Conservation (phyloP, 2,888 invertebrate species). For the Cecidostiba fungosa region DNA sequence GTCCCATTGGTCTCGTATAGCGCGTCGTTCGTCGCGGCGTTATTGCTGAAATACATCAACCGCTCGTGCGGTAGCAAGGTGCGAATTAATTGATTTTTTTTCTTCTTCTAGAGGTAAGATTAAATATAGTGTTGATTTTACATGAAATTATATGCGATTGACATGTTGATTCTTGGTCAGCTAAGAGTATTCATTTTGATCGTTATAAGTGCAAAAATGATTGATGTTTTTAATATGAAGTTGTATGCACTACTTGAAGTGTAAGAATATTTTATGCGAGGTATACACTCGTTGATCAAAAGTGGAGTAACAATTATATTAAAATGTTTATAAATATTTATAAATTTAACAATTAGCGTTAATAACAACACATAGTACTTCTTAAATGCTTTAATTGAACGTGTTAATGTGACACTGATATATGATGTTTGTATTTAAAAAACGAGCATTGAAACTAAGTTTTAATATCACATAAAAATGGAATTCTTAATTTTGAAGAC, state of each 20-base stretch:
- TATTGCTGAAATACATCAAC: slow-evolving; percentile 86
- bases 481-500: background rate
- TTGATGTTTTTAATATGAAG: background rate
- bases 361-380: background rate
- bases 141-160: too few species aligned
- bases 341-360: background rate
- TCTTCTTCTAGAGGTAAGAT: background rate
- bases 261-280: background rate
- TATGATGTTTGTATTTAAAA: background rate
- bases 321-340: background rate
- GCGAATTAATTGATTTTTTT: slow-evolving; percentile 63
- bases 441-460: background rate
- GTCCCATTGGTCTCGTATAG: slow-evolving; percentile 89
- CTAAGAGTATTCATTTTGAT: background rate
- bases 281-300: background rate
- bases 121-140: background rate
- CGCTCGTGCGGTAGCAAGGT: slow-evolving; percentile 87
- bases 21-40: slow-evolving; percentile 90
- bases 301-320: background rate
- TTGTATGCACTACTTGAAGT: background rate
- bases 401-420: background rate
- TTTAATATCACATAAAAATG: background rate
- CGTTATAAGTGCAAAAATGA: background rate
- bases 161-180: too few species aligned
- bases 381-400: background rate